Percentiles rank a stretch among this genome's conserved stretches.
Evolutionary conservation across 2,888 invertebrate species (phyloP).

Genomic region (Dinocampus coccinellae): DNA sequence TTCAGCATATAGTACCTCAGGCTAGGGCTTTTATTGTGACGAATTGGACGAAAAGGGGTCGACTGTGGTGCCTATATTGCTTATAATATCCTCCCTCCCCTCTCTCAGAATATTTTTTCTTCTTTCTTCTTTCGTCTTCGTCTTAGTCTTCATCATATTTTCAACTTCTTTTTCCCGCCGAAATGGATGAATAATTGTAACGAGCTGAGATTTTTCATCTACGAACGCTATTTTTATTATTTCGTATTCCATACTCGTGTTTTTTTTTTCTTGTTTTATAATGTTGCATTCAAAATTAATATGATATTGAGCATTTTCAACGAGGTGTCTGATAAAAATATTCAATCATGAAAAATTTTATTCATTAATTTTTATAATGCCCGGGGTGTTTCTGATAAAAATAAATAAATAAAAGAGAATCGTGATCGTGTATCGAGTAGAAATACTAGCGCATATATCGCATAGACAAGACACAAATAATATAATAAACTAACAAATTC

Average conservation of each 20-base stretch:
- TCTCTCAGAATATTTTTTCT: conserved; percentile 28
- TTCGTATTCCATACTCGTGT: neutral
- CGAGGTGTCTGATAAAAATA: no score
- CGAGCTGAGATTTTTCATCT: conserved; percentile 50
- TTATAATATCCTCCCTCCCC: neutral
- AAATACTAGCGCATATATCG: no score
- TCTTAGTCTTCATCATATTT: conserved; percentile 28
- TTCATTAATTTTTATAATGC: no score
- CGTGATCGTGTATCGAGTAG: no score
- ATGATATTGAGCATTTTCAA: no score
- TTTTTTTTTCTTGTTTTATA: neutral
- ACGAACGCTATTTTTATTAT: conserved; percentile 34
- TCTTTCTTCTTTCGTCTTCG: conserved; percentile 22
- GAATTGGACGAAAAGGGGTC: conserved; percentile 52
- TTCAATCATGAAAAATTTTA: no score
- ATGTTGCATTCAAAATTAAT: no score
- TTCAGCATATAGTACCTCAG: conserved; percentile 11
- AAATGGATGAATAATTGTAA: conserved; percentile 63
- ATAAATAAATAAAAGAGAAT: no score
- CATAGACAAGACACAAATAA: no score
- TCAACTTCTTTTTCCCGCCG: conserved; percentile 39
- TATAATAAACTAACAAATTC: no score
- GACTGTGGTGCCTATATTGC: conserved; percentile 21
- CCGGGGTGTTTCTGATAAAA: no score
- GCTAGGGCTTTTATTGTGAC: conserved; percentile 53